phyloP scores from a whole-genome alignment of 2,113 vertebrate species.

The Eulemur rufifrons region DNA sequence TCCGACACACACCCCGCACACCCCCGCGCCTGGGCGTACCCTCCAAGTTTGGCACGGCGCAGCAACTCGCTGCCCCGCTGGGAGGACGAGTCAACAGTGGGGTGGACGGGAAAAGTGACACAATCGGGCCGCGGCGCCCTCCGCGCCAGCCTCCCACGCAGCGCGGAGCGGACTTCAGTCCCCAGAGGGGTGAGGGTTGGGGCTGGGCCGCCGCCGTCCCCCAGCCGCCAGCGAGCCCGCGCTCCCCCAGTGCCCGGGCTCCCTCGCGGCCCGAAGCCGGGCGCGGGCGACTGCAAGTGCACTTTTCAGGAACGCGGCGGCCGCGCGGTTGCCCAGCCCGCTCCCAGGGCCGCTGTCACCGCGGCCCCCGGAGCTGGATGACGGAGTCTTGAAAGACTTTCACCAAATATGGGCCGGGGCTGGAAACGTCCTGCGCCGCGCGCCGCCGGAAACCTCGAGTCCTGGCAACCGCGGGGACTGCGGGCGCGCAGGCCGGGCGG shows the following conservation, averaged over 20 bases:
- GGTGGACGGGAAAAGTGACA: conserved; percentile 69
- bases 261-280: neutral
- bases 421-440: conserved; percentile 70
- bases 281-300: neutral
- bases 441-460: conserved; percentile 70
- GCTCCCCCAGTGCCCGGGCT: neutral
- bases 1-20: neutral
- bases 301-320: conserved; percentile 48
- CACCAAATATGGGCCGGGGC: conserved; percentile 82
- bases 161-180: neutral
- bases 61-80: neutral
- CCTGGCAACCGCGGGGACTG: neutral
- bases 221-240: neutral
- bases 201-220: neutral
- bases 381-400: conserved; percentile 78
- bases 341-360: neutral
- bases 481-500: neutral
- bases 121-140: neutral
- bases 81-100: conserved; percentile 48
- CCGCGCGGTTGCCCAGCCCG: neutral
- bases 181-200: neutral
- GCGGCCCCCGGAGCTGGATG: conserved; percentile 60
- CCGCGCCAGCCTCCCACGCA: conserved; percentile 65
- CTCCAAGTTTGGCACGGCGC: neutral
- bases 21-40: conserved; percentile 40